Conservation (phyloP, 2,888 invertebrate species). For the Bembecia ichneumoniformis region DNA sequence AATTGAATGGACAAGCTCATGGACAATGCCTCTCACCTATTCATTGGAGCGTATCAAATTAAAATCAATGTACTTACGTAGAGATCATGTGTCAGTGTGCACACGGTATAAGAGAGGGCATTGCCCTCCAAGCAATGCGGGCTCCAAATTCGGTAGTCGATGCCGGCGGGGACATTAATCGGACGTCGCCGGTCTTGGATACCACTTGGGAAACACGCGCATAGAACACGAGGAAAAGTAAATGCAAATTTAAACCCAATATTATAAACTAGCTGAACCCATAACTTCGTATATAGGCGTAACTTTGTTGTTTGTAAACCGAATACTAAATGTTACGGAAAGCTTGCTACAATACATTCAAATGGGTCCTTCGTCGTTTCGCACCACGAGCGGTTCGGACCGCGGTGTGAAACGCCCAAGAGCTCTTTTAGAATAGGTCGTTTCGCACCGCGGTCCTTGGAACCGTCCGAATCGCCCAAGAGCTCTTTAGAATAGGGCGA, state of each 20-base stretch:
- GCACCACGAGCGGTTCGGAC: too few species aligned
- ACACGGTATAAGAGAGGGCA: slow-evolving; percentile 34
- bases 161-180: slow-evolving; percentile 52
- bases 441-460: too few species aligned
- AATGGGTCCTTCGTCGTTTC: too few species aligned
- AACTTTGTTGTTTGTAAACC: too few species aligned
- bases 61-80: not conserved
- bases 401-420: too few species aligned
- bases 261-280: too few species aligned
- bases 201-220: slow-evolving; percentile 19
- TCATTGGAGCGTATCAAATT: slow-evolving; percentile 11
- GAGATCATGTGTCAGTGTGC: slow-evolving; percentile 13
- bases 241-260: not conserved
- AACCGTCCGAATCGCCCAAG: too few species aligned
- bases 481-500: too few species aligned
- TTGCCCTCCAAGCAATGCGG: slow-evolving; percentile 45
- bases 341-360: too few species aligned
- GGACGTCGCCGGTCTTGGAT: slow-evolving; percentile 37
- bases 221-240: slow-evolving; percentile 17
- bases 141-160: slow-evolving; percentile 54
- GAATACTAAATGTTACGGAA: too few species aligned
- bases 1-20: not conserved
- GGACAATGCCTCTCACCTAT: not conserved
- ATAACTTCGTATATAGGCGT: too few species aligned
- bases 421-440: too few species aligned